Conservation (phyloP, 2,113 vertebrate genomes). For the Mystacornis crossleyi region DNA sequence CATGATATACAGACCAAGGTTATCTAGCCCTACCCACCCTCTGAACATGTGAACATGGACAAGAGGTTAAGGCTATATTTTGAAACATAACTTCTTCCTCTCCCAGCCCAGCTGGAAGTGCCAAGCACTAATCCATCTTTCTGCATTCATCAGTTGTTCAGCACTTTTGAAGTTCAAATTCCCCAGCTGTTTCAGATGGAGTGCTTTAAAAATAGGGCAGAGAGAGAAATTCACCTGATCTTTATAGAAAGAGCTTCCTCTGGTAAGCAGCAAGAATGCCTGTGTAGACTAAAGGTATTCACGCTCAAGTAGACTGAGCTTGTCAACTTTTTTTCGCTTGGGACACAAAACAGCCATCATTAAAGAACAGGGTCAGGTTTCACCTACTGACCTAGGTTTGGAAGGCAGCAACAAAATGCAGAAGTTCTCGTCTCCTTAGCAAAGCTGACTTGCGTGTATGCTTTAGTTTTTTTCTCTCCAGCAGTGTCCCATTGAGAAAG, state of each 20-base stretch:
- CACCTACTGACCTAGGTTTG: not conserved
- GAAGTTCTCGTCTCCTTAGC: not conserved
- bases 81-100: not conserved
- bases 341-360: not conserved
- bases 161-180: not conserved
- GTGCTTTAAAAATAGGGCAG: not conserved
- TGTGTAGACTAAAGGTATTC: not conserved
- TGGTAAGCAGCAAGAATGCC: not conserved
- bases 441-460: not conserved
- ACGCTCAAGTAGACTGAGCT: not conserved
- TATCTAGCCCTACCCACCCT: not conserved
- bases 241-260: not conserved
- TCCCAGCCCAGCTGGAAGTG: not conserved
- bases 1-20: not conserved
- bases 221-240: slow-evolving; percentile 12
- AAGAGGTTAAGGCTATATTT: not conserved
- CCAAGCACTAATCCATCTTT: slow-evolving; percentile 1
- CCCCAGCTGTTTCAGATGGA: not conserved
- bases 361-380: not conserved
- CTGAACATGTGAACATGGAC: not conserved
- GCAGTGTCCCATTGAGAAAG: not conserved
- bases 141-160: not conserved
- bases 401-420: not conserved
- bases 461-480: slow-evolving; percentile 1
- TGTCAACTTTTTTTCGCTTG: not conserved